phyloP scores from a whole-genome alignment of 2,888 invertebrate genomes.

The Xanthorhoe spadicearia region DNA sequence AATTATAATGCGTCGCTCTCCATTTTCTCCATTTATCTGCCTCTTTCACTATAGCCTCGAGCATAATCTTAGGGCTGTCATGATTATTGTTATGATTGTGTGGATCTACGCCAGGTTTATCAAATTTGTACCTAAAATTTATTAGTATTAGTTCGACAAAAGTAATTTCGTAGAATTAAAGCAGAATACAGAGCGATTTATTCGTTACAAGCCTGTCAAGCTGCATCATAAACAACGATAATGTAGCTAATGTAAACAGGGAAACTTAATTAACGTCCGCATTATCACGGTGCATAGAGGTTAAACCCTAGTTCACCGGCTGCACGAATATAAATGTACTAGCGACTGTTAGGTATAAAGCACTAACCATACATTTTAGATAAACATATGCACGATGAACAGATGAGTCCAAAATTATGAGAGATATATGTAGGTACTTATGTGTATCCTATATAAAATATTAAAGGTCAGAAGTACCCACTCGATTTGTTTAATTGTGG shows the following conservation, averaged over 20 bases:
- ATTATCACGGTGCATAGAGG: slow-evolving; percentile 24
- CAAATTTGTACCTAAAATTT: neutral
- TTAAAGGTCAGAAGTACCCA: too few species aligned
- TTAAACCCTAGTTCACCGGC: slow-evolving; percentile 1
- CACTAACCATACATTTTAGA: too few species aligned
- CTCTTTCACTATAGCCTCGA: too few species aligned
- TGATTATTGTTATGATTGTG: too few species aligned
- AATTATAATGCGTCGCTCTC: neutral
- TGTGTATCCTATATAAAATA: too few species aligned
- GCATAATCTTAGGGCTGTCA: too few species aligned
- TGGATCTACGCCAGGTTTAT: too few species aligned
- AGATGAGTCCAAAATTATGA: too few species aligned
- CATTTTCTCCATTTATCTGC: too few species aligned
- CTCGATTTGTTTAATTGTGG: too few species aligned
- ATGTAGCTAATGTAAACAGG: slow-evolving; percentile 20
- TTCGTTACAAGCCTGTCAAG: slow-evolving; percentile 13
- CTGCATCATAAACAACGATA: slow-evolving; percentile 20
- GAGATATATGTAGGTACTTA: too few species aligned
- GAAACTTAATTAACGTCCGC: slow-evolving; percentile 29
- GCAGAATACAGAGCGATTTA: slow-evolving; percentile 2
- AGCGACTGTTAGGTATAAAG: neutral
- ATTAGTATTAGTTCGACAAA: neutral
- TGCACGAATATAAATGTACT: neutral
- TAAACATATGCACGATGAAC: too few species aligned
- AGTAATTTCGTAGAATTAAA: neutral